Conservation (phyloP, 1,140 invertebrate species). For the Cardiocondyla obscurior region DNA sequence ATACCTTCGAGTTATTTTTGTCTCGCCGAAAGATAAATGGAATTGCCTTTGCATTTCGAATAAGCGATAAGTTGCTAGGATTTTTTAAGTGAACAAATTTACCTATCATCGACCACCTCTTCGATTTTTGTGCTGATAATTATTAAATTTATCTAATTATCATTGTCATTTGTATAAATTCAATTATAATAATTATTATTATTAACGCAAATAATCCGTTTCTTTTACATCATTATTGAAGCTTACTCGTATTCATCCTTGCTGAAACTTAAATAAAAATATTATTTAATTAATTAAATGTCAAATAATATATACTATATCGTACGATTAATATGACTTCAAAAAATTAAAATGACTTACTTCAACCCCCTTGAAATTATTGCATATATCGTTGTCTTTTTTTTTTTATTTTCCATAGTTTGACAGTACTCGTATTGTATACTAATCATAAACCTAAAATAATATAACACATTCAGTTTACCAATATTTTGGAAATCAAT, state of each 20-base stretch:
- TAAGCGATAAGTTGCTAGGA: neutral
- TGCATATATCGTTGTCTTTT: no score
- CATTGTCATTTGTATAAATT: slow-evolving; percentile 1
- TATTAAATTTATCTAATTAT: neutral
- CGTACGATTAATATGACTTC: neutral
- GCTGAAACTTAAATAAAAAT: neutral
- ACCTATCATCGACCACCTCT: neutral
- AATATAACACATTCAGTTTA: no score
- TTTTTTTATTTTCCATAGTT: no score
- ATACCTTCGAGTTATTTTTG: slow-evolving; percentile 29
- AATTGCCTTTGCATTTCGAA: neutral
- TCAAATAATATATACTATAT: neutral
- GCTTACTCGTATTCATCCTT: slow-evolving; percentile 7
- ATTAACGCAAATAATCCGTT: neutral
- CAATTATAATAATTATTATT: neutral
- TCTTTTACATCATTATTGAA: neutral
- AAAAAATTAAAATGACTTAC: neutral
- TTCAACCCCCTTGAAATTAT: neutral
- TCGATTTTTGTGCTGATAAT: neutral
- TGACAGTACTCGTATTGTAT: no score
- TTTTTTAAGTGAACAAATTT: neutral
- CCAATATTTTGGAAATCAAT: no score
- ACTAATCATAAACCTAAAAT: no score
- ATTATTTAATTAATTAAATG: neutral
- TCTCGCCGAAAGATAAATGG: neutral